Evolutionary conservation across 2,797 vertebrate genomes (phyloP).

Genomic region (Anolis apletophallus): DNA sequence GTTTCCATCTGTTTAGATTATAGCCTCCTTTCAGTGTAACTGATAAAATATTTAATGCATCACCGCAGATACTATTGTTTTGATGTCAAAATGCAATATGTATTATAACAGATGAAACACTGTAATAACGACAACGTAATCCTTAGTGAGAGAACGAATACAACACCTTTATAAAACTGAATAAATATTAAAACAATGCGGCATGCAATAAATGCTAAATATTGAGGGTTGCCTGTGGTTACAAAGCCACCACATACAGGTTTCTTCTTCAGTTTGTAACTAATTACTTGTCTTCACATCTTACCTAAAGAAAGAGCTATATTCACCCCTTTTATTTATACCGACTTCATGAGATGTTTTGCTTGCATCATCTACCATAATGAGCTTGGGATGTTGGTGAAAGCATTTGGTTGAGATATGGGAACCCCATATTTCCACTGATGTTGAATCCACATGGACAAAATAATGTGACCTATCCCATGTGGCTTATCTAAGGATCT

Average conservation of each 20-base stretch:
- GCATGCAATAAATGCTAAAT: neutral
- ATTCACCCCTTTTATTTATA: neutral
- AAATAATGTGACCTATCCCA: no score
- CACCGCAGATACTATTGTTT: neutral
- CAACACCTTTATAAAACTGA: conserved; percentile 53
- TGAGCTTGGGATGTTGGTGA: no score
- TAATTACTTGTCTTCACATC: neutral
- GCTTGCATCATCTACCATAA: no score
- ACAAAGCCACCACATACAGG: neutral
- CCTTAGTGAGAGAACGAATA: conserved; percentile 18
- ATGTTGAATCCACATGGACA: no score
- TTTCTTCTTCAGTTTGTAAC: neutral
- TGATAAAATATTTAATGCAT: conserved; percentile 74
- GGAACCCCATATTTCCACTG: no score
- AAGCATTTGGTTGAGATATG: no score
- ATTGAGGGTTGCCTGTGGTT: no score
- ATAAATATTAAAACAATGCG: conserved; percentile 3
- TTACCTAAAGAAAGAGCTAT: neutral
- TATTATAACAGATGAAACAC: conserved; percentile 29
- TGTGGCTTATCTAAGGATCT: no score
- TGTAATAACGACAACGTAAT: conserved; percentile 40
- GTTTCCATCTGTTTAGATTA: conserved; percentile 36
- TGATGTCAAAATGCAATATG: neutral
- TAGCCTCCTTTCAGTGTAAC: conserved; percentile 39
- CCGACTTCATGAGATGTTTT: no score